These are phyloP conservation scores for Protosalanx chinensis DNA, from an alignment of 2,797 vertebrate species.

Conservation along the genomic window DNA sequence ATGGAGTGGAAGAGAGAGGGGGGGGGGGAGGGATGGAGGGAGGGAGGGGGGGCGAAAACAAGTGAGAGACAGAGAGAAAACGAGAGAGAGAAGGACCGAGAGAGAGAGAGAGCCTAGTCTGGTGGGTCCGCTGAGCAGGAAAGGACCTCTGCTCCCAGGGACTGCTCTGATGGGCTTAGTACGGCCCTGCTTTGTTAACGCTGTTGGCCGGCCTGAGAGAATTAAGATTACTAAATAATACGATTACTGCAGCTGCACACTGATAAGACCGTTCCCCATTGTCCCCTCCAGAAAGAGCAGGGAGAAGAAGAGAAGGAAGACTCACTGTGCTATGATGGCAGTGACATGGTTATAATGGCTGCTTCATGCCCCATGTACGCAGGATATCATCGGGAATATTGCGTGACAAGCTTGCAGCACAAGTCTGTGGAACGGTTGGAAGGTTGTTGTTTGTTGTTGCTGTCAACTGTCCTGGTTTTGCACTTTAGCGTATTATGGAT, in stretches of 20 bases:
- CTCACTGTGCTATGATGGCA: constrained; percentile 6
- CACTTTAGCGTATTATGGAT: too few species aligned
- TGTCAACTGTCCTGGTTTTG: too few species aligned
- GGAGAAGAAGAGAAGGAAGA: constrained; percentile 44
- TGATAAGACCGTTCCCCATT: constrained; percentile 54
- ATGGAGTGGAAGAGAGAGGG: background rate
- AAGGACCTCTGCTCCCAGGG: constrained; percentile 67
- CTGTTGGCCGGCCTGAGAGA: constrained; percentile 67
- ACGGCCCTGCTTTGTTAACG: constrained; percentile 61
- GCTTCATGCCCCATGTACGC: constrained; percentile 40
- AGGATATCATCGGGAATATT: constrained; percentile 12
- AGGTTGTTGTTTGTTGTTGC: background rate
- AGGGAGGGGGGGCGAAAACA: too few species aligned
- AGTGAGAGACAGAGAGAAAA: constrained; percentile 9
- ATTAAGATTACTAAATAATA: constrained; percentile 76
- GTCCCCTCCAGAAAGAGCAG: constrained; percentile 54
- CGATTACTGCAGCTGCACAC: constrained; percentile 68
- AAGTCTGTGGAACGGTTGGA: background rate
- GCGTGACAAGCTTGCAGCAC: background rate
- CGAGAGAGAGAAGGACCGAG: constrained; percentile 7
- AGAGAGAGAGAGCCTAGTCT: constrained; percentile 18
- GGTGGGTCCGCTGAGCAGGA: constrained; percentile 57
- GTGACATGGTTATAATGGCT: constrained; percentile 58
- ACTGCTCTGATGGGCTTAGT: constrained; percentile 67
- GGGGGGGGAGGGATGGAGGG: constrained; percentile 27